A percentile compares a stretch with the other conserved stretches of the same genome.
These are phyloP conservation scores for Dugesia japonica DNA, from an alignment of 2,888 invertebrate genomes.

Conservation along the genomic window DNA sequence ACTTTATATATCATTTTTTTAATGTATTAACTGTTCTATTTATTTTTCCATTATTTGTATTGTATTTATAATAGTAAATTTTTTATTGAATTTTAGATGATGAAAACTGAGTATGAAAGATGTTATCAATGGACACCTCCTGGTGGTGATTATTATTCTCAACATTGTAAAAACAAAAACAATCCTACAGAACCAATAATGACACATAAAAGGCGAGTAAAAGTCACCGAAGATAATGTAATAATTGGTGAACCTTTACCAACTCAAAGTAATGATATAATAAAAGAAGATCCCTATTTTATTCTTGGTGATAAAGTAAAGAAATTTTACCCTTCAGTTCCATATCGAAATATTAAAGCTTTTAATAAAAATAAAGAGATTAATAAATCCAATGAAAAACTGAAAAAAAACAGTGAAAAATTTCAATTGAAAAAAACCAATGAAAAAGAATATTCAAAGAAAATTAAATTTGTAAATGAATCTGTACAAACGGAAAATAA, in stretches of 20 bases:
- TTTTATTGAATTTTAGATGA: background rate
- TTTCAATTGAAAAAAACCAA: background rate
- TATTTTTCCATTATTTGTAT: too few species aligned
- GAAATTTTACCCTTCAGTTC: background rate
- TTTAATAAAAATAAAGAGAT: background rate
- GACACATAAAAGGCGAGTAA: background rate
- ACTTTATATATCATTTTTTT: background rate
- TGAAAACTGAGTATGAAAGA: background rate
- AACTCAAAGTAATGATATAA: background rate
- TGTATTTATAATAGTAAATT: background rate
- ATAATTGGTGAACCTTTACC: background rate
- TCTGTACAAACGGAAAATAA: background rate
- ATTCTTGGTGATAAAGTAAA: background rate
- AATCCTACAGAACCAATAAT: background rate
- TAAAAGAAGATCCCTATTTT: background rate
- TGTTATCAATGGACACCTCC: background rate
- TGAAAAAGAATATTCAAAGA: background rate
- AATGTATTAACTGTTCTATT: too few species aligned
- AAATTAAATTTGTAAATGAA: background rate
- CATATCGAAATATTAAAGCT: background rate
- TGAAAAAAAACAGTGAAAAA: background rate
- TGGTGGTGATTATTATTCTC: background rate
- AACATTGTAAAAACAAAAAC: background rate
- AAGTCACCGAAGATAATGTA: background rate
- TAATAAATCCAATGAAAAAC: background rate